Base-by-base conservation (phyloP, 1,140 invertebrate species). In the Drosophila sucinea region DNA sequence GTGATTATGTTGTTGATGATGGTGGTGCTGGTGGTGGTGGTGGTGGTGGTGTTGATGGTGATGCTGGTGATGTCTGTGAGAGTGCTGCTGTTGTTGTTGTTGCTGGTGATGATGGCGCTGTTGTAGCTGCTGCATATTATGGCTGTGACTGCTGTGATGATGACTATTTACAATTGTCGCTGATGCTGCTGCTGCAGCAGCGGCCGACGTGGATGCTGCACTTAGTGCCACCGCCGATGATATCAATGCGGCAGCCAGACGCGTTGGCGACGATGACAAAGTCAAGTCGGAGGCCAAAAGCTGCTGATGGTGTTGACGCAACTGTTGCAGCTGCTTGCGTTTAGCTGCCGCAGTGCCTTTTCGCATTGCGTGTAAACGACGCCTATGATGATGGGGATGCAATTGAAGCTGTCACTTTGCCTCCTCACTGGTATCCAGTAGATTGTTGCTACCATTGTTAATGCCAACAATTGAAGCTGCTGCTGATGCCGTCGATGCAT, bases 321-420 rank as follows among this genome's bases (percentile, higher is more conserved):
- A 61, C 78, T 89, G 85, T 41, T 82, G 81, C 71, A 89, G 60
- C 60, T 90, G 85, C 47, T 81, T 65, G 58, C 85, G 81, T 62
- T 89, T 89, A 10, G 82, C 74, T 35, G 84, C 73, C 35, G 85
- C 85, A 54, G 85, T 77, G 41, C 85, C 69, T 60, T 89, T 89
- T 71, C 77, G 77, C 84, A 89, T 89, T 51, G 81, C 86, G 71
- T 90, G 81, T 79, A 90, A 84, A 67, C 90, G 90, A 73, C 90
- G 90, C 67, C 90, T 60, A 60, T 90, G 85, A 72, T 81, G 83
- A 60, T 84, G 90, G 47, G 83, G 83, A 83, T 85, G 81, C 76
- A 87, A 44, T 84, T 87, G 83, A 79, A 87, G 84, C 83, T 91
- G 90, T 91, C 90, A 91, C 90, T 91, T 91, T 76, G 83, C 69